Base-by-base conservation (phyloP, 2,113 vertebrate genomes). In the Lampris incognitus region DNA sequence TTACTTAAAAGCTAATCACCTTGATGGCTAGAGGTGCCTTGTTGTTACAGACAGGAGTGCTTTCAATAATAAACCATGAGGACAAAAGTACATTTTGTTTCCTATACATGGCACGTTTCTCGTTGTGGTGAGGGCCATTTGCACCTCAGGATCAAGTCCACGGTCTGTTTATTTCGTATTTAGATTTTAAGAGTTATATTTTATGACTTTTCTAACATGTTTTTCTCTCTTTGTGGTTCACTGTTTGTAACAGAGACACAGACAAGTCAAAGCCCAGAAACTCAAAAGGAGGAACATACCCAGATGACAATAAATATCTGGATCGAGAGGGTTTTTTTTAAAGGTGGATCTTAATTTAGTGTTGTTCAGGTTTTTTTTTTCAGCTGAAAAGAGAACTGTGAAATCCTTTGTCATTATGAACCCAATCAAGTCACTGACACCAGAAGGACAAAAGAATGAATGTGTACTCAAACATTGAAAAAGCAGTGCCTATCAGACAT, bases 381-480 rank as follows among this genome's bases (percentile, higher is more conserved):
- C 10, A 13, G 51, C 51, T 54, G 11, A 4, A 54, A 54, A 54
- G n/a, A n/a, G 13, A 54, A 54, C n/a, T n/a, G 13, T 13, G 4
- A n/a, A 54, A 54, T 13, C 10, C 10, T 9, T 54, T 13, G 10
- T 54, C 51, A 54, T 11, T 13, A 54, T 4, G 10, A 54, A 1
- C 51, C 10, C 10, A 13, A 13, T n/a, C 13, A n/a, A 54, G 11
- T 13, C 51, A 46, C 44, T 46, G 7, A 46, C 44, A 5, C 51
- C 41, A 13, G 41, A 61, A 41, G 41, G 42, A 60, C 9, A 39
- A 9, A 40, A 40, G 40, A 61, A 41, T 67, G 40, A 61, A 41
- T 67, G 39, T 67, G 50, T 52, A 67, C 65, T 54, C 52, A 67
- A 37, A 61, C 58, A 49, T 46, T 46, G 40, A n/a, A 41, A 67